Base-by-base conservation (phyloP, 2,888 invertebrate species). In the Ypsolopha scabrella region DNA sequence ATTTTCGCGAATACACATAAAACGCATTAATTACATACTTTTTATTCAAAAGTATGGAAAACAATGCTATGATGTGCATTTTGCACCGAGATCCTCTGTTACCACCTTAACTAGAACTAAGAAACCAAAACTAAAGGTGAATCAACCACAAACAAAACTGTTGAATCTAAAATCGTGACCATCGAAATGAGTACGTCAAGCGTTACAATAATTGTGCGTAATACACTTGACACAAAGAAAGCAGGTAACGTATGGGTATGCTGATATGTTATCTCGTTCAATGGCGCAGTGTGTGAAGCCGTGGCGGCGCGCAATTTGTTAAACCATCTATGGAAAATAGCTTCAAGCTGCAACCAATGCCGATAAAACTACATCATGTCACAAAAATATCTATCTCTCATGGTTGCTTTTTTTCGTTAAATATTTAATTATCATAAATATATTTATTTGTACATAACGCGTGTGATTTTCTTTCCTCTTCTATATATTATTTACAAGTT, bases 361-460 rank as follows among this genome's bases (percentile, higher is more conserved):
- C 65, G 58, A 66, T 64, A 69, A 67, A 67, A 65, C 68, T 72
- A 81, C 81, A 82, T 71, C 82, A 80, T 80, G 82, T 82, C 85
- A 81, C 81, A 81, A 85, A 78, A 85, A 80, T 81, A 82, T 76
- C 75, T 67, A 69, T 75, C 74, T 76, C 71, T 74, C 76, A 62
- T 61, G 68, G 70, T 74, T 35, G 24, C 39, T n/a, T 48, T 74
- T 75, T 73, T 72, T 65, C 67, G 71, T 70, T 33, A 51, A 51
- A 51, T 46, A 48, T 36, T 24, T 14, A 39, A 74, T 65, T 75
- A 72, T 72, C 64, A 77, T 77, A 80, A 77, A 78, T 80, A 80
- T 79, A 75, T 74, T 75, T 61, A 75, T 85, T 82, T 83, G 82
- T 83, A 85, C 82, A 82, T 81, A 75, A 75, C 72, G 74, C 67